phyloP scores from a whole-genome alignment of 2,797 vertebrate species.

The Argentina silus region DNA sequence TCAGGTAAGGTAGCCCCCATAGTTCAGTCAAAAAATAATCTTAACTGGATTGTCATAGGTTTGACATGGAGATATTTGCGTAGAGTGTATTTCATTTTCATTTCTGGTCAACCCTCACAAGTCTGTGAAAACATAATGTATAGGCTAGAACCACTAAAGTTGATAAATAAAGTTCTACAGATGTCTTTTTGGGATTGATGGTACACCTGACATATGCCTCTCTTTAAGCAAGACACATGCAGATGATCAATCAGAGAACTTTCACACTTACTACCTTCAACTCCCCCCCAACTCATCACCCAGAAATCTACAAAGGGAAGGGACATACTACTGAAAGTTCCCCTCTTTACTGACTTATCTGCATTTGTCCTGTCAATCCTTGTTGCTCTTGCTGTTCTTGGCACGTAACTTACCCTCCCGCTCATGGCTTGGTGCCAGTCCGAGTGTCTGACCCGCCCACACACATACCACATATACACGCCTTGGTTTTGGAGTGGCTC shows the following conservation, averaged over 20 bases:
- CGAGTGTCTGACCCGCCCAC: slow-evolving; percentile 2
- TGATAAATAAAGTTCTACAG: neutral
- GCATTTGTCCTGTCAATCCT: slow-evolving; percentile 10
- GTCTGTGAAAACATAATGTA: too few relatives aligned
- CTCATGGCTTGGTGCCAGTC: neutral
- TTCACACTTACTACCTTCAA: neutral
- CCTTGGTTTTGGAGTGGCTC: neutral
- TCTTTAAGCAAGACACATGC: neutral
- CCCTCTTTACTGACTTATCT: neutral
- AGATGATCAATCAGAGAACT: neutral
- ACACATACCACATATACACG: slow-evolving; percentile 27
- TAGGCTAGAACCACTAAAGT: too few relatives aligned
- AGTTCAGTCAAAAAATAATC: too few relatives aligned
- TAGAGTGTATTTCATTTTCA: too few relatives aligned
- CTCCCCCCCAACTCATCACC: neutral
- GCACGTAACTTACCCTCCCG: slow-evolving; percentile 1
- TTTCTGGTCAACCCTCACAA: too few relatives aligned
- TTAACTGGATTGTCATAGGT: too few relatives aligned
- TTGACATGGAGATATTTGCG: too few relatives aligned
- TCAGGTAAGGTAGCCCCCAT: neutral
- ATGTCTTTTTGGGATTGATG: neutral
- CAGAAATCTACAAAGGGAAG: neutral
- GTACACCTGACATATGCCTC: neutral
- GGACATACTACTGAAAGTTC: neutral
- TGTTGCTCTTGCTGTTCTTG: slow-evolving; percentile 6